Base-by-base conservation (phyloP, 2,113 vertebrate species). In the Ciconia boyciana region DNA sequence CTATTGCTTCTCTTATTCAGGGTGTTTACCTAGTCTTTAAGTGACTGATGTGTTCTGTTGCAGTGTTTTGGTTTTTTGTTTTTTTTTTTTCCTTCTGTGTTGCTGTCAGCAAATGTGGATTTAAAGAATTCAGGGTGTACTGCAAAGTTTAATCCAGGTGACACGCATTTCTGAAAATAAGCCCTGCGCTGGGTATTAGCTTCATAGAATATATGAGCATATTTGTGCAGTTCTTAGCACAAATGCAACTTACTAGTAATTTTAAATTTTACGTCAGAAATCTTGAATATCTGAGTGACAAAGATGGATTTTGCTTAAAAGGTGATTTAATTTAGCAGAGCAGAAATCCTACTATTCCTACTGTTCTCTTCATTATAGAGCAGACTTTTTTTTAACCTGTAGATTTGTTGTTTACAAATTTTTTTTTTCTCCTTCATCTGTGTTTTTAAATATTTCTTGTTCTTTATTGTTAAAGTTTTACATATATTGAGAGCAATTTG, bases 51-150 rank as follows among this genome's bases (percentile, higher is more conserved):
- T 36, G 36, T 48, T 57, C 51, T 78, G 26, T 55, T 41, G 29
- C 2, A 1, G 17, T 51, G 12, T 18, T 74, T 19, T 24, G 17
- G 58, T 15, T 15, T 46, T 24, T 15, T 19, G 2, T 2, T 6
- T n/a, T 46, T 52, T 46, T 52, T 66, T 70, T 49, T 39, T 5
- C 25, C 15, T 49, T 71, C 34, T 34, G 11, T 39, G 18, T 58
- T 81, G 44, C 57, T 58, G 39, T 82, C 65, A 72, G 39, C 16
- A 82, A 49, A 58, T 34, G 13, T 13, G 26, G 26, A 71, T 60
- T 55, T 9, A 43, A 77, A 77, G 57, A 82, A 58, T 41, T 81
- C 13, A 26, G 49, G 20, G 9, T 82, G 34, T 71, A 36, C 22
- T 49, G 49, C 18, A 25, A 41, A 89, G 8, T 28, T 52, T 43